Conservation (phyloP, 2,797 vertebrate genomes). For the Neosalanx taihuensis region DNA sequence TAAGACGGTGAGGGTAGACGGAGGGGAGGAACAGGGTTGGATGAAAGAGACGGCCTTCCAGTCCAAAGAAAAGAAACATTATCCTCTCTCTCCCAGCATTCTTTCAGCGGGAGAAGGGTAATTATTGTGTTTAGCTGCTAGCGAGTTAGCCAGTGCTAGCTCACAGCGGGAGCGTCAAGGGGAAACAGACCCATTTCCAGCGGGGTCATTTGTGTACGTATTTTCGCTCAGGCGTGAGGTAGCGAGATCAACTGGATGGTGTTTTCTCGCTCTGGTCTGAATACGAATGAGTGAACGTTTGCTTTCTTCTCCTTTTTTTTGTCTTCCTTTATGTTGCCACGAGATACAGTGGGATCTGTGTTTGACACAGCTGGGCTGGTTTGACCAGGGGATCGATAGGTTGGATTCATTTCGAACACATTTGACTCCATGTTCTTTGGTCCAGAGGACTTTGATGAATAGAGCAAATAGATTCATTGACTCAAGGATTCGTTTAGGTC, state of each 20-base stretch:
- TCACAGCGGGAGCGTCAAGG: background rate
- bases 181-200: constrained; percentile 5
- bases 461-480: background rate
- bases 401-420: too few species aligned
- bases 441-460: background rate
- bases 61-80: constrained; percentile 50
- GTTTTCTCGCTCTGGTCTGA: background rate
- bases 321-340: constrained; percentile 19
- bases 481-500: background rate
- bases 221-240: background rate
- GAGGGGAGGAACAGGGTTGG: constrained; percentile 18
- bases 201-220: background rate
- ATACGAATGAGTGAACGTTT: background rate
- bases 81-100: constrained; percentile 24
- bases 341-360: constrained; percentile 15
- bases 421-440: background rate
- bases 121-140: constrained; percentile 15
- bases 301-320: too few species aligned
- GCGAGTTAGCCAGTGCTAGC: background rate
- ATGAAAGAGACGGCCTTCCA: constrained; percentile 11
- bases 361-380: constrained; percentile 20
- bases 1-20: background rate
- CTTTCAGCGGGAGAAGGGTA: constrained; percentile 22
- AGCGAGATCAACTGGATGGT: background rate
- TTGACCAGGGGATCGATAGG: constrained; percentile 36